These are phyloP conservation scores for Lepilemur ruficaudatus DNA, from an alignment of 2,797 vertebrate genomes.

Conservation along the genomic window DNA sequence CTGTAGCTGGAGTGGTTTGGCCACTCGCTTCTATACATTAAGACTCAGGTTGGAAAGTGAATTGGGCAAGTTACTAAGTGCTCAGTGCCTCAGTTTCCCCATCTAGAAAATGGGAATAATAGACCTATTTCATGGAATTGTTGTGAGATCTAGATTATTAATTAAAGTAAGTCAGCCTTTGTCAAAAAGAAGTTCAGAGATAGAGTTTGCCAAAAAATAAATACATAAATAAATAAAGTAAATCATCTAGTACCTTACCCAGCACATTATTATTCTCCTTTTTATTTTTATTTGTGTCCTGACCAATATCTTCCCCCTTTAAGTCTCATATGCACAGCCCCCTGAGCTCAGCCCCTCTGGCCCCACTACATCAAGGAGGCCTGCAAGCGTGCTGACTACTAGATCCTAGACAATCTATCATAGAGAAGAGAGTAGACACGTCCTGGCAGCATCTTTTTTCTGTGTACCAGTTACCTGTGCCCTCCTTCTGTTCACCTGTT, in stretches of 20 bases:
- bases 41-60: neutral
- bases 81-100: neutral
- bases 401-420: neutral
- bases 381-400: neutral
- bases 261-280: neutral
- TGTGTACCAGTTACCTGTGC: neutral
- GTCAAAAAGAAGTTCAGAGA: neutral
- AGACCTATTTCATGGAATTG: neutral
- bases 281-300: neutral
- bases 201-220: neutral
- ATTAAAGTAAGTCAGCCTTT: neutral
- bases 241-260: neutral
- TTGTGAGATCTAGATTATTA: neutral
- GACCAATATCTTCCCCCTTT: neutral
- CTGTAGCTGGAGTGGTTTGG: neutral
- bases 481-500: neutral
- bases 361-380: neutral
- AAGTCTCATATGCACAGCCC: neutral
- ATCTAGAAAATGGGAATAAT: neutral
- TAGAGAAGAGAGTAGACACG: neutral
- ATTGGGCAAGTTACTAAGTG: neutral
- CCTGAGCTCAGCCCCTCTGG: neutral
- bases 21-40: neutral
- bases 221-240: neutral
- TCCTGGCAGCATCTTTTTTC: neutral